Conservation (phyloP, 2,888 invertebrate genomes). For the Campoplex nolae region DNA sequence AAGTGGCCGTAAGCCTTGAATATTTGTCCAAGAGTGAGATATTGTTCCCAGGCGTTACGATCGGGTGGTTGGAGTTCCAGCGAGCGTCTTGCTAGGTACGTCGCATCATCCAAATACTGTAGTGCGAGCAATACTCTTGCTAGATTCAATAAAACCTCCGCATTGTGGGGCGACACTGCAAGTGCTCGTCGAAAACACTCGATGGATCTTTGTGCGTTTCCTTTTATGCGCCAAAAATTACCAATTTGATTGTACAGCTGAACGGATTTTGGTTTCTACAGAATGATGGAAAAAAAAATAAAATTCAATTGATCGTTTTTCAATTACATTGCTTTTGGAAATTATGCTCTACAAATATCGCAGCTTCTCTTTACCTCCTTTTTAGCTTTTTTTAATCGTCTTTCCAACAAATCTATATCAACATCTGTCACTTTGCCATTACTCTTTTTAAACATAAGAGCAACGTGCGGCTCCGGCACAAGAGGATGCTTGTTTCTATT, state of each 20-base stretch:
- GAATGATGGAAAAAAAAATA: neutral
- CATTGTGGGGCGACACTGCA: conserved; percentile 94
- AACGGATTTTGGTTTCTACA: conserved; percentile 92
- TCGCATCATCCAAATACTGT: conserved; percentile 95
- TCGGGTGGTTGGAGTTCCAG: conserved; percentile 94
- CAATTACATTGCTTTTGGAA: neutral
- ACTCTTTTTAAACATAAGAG: conserved; percentile 91
- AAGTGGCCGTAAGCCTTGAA: conserved; percentile 96
- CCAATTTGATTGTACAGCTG: conserved; percentile 96
- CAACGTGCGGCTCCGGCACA: conserved; percentile 93
- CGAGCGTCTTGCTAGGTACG: conserved; percentile 93
- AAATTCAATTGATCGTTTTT: neutral
- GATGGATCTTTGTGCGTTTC: conserved; percentile 93
- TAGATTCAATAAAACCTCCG: conserved; percentile 93
- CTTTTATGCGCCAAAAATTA: conserved; percentile 96
- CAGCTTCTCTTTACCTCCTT: conserved; percentile 86
- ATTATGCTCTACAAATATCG: neutral
- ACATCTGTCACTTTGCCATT: conserved; percentile 88
- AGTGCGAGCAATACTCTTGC: conserved; percentile 94
- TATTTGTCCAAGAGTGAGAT: conserved; percentile 96
- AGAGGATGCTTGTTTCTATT: conserved; percentile 93
- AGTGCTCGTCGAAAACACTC: conserved; percentile 95
- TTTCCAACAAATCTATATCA: conserved; percentile 91
- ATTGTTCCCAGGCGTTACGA: conserved; percentile 95
- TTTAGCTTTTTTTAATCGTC: conserved; percentile 91